These are phyloP conservation scores for Baronia brevicornis DNA, from an alignment of 2,888 invertebrate species.

Conservation along the genomic window DNA sequence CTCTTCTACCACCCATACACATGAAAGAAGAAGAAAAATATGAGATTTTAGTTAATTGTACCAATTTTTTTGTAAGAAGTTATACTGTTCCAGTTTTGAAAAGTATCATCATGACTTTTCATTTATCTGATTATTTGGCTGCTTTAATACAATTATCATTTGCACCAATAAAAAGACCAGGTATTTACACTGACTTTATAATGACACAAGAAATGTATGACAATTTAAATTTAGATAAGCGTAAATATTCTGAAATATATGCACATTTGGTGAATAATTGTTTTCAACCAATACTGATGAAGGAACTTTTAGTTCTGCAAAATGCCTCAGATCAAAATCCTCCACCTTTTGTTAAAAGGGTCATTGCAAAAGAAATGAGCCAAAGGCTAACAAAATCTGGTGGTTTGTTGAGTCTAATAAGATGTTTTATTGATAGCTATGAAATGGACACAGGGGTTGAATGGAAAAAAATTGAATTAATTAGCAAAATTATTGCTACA, in stretches of 20 bases:
- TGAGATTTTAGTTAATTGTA: constrained; percentile 63
- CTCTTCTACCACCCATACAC: constrained; percentile 37
- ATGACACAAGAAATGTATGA: constrained; percentile 77
- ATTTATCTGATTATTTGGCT: constrained; percentile 78
- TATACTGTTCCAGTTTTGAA: constrained; percentile 69
- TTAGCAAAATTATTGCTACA: constrained; percentile 78
- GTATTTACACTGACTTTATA: constrained; percentile 44
- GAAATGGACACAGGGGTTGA: constrained; percentile 73
- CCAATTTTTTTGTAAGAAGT: constrained; percentile 63
- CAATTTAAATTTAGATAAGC: constrained; percentile 64
- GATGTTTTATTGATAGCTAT: constrained; percentile 78
- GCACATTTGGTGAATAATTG: constrained; percentile 68
- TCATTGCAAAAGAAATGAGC: constrained; percentile 77
- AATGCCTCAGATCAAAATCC: constrained; percentile 61
- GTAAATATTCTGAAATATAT: constrained; percentile 66
- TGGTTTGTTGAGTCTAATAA: constrained; percentile 79
- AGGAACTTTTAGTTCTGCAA: constrained; percentile 81
- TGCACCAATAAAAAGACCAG: constrained; percentile 79
- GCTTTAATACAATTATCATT: constrained; percentile 81
- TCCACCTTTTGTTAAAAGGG: constrained; percentile 78
- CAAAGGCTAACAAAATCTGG: constrained; percentile 73
- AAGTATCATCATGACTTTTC: constrained; percentile 71
- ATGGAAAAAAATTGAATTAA: constrained; percentile 81
- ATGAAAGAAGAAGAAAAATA: constrained; percentile 68
- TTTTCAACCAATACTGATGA: constrained; percentile 78